Conservation (phyloP, 2,888 invertebrate genomes). For the Drosophila fungiperda region DNA sequence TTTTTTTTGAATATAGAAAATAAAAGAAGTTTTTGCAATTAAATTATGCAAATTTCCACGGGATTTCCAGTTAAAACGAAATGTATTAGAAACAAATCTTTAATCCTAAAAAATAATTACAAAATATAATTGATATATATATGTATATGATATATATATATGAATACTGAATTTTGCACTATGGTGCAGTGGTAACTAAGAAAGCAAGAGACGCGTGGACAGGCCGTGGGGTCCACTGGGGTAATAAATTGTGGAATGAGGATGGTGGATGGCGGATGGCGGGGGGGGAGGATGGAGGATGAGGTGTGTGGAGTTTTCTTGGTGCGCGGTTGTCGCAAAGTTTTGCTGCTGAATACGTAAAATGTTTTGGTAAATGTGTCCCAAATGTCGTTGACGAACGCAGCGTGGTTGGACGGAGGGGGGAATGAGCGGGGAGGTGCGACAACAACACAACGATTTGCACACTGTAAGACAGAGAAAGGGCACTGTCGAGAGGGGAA, state of each 20-base stretch:
- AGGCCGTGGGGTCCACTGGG: slow-evolving; percentile 11
- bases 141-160: neutral
- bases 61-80: too few species aligned
- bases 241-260: neutral
- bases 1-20: neutral
- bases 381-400: slow-evolving; percentile 75
- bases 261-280: slow-evolving; percentile 6
- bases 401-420: neutral
- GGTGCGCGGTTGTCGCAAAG: slow-evolving; percentile 50
- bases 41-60: too few species aligned
- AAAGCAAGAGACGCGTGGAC: slow-evolving; percentile 36
- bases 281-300: slow-evolving; percentile 10
- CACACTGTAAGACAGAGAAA: slow-evolving; percentile 41
- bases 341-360: slow-evolving; percentile 81
- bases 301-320: slow-evolving; percentile 17
- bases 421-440: slow-evolving; percentile 26
- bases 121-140: neutral
- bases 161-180: neutral
- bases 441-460: slow-evolving; percentile 71
- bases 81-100: neutral
- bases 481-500: neutral
- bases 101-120: neutral
- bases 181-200: slow-evolving; percentile 14
- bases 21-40: neutral
- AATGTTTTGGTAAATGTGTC: slow-evolving; percentile 79